Evolutionary conservation across 2,888 invertebrate species (phyloP), one percentile per base, ranked within the genome.

Genomic region (Allacma fusca): DNA sequence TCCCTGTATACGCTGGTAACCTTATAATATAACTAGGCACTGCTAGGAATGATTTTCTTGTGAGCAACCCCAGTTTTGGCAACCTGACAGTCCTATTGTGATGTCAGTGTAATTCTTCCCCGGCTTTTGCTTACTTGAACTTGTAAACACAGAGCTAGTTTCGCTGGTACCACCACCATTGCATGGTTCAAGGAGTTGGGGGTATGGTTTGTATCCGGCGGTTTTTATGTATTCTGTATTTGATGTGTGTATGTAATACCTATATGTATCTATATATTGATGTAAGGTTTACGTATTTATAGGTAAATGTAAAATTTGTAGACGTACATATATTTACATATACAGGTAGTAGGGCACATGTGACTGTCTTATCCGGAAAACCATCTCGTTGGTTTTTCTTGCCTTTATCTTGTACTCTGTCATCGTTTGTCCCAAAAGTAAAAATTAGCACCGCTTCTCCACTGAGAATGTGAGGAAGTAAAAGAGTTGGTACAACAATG

Each of bases 61-160:
- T 13, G 50, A 73, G 73, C 43, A 73, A 62, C 29, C 40, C 64
- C 50, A 43, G 65, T 75, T 67, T 67, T 75, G 75, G 75, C 75
- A 75, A 67, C 28, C 75, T 67, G 75, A 65, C 75, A 75, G 75
- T 43, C 67, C 75, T 44, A 75, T 75, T 75, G 75, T 75, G 65
- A 75, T 65, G 59, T 64, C 73, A 64, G 28, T 64, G 59, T 64
- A 59, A 59, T 73, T 62, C 73, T 40, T 40, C 62, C 73, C 40
- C 28, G 34, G 28, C 50, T 50, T 50, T 50, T 19, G 50, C 50
- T 50, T 50, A 50, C 21, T 50, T 59, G 50, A 73, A 62, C 59
- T 43, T 73, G 34, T 29, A 21, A 16, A 34, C 12, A 57, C 24
- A 59, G 34, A 9, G 34, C 50, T 50, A 16, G 5, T 16, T 50